Percentiles rank a stretch among this genome's conserved stretches.
phyloP scores from a whole-genome alignment of 2,797 vertebrate genomes.

The Tangara arthus region DNA sequence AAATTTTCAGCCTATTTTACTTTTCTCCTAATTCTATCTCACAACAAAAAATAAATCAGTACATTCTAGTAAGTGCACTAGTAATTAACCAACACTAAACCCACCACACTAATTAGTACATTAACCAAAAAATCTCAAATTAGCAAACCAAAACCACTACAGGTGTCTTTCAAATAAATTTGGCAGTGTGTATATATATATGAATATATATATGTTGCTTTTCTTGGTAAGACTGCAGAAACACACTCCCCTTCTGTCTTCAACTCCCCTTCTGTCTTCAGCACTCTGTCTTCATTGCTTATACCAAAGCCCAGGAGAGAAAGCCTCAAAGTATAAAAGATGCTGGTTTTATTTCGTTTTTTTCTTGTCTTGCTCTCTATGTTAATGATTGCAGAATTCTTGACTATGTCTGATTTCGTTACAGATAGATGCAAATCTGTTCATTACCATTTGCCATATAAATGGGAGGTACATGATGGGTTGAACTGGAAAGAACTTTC shows the following conservation, averaged over 20 bases:
- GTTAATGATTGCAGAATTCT: neutral
- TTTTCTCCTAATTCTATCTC: too few relatives aligned
- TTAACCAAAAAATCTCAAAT: too few relatives aligned
- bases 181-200: neutral
- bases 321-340: neutral
- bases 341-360: neutral
- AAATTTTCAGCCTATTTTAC: too few relatives aligned
- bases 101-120: too few relatives aligned
- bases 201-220: neutral
- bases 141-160: too few relatives aligned
- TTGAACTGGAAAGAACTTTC: conserved; percentile 79
- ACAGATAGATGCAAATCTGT: conserved; percentile 81
- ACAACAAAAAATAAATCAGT: too few relatives aligned
- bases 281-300: neutral
- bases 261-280: neutral
- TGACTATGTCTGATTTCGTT: conserved; percentile 1
- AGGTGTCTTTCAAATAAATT: neutral
- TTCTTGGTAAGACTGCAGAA: neutral
- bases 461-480: conserved; percentile 81
- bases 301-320: neutral
- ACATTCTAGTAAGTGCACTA: too few relatives aligned
- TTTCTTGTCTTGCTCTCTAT: neutral
- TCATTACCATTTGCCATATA: conserved; percentile 89
- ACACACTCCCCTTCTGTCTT: too few relatives aligned
- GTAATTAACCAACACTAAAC: too few relatives aligned